Evolutionary conservation across 2,113 vertebrate species (phyloP).

Genomic region (Podocnemis expansa): DNA sequence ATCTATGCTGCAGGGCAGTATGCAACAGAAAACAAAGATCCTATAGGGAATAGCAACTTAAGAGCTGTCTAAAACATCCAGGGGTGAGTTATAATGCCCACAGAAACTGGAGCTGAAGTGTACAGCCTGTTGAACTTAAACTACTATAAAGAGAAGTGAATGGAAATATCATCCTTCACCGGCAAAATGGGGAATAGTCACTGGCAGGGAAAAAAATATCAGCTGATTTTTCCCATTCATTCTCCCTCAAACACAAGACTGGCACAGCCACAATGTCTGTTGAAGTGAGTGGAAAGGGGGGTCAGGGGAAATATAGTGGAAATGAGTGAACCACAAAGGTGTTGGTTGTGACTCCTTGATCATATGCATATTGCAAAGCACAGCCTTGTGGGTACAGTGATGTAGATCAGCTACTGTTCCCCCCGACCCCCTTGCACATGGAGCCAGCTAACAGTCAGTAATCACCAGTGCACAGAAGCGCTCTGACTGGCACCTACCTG

Average conservation of each 20-base stretch:
- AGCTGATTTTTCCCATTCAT: neutral
- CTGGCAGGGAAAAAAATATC: neutral
- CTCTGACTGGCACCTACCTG: accelerated
- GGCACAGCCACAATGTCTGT: neutral
- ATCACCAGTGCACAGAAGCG: neutral
- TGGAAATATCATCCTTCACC: neutral
- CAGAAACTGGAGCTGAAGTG: neutral
- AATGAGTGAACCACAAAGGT: neutral
- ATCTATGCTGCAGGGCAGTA: neutral
- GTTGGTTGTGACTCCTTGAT: neutral
- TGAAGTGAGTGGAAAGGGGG: no score
- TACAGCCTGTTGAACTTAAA: neutral
- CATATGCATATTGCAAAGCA: neutral
- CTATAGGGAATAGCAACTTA: neutral
- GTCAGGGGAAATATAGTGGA: no score
- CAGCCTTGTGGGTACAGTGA: neutral
- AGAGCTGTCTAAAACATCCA: neutral
- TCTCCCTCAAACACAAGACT: neutral
- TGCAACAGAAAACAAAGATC: conserved; percentile 7
- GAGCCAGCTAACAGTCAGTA: neutral
- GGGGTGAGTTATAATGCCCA: neutral
- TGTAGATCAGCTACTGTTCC: neutral
- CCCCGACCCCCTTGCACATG: neutral
- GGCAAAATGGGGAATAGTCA: neutral
- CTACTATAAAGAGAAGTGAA: neutral